phyloP scores from a whole-genome alignment of 2,888 invertebrate species.

The Brachyptera putata region DNA sequence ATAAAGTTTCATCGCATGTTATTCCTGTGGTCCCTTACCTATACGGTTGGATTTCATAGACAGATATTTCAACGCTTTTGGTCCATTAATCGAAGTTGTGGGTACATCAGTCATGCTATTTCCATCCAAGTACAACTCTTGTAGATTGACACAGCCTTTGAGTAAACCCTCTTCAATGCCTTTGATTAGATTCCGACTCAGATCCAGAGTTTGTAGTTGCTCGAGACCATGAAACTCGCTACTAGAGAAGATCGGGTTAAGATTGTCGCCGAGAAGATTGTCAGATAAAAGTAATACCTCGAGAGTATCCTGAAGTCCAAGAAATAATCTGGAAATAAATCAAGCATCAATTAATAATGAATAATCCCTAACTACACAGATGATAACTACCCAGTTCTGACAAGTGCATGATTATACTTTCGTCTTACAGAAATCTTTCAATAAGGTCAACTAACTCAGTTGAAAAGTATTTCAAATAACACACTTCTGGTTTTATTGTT shows the following conservation, averaged over 20 bases:
- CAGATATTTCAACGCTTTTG: constrained; percentile 65
- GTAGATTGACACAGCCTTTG: constrained; percentile 73
- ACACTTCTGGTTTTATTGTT: too few species aligned
- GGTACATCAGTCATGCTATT: constrained; percentile 76
- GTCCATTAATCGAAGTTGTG: constrained; percentile 75
- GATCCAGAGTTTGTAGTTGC: constrained; percentile 67
- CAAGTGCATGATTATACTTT: too few species aligned
- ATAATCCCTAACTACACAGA: too few species aligned
- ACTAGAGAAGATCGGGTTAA: constrained; percentile 87
- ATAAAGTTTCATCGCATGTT: too few species aligned
- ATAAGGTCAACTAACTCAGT: too few species aligned
- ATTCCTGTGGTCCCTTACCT: constrained; percentile 64
- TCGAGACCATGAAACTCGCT: constrained; percentile 75
- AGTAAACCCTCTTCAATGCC: constrained; percentile 82
- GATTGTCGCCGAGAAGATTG: constrained; percentile 82
- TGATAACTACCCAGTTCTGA: too few species aligned
- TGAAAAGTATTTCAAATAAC: too few species aligned
- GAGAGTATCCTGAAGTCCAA: constrained; percentile 61
- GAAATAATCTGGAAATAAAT: constrained; percentile 58
- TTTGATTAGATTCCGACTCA: constrained; percentile 75
- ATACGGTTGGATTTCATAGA: constrained; percentile 77
- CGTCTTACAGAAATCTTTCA: too few species aligned
- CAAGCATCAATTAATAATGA: too few species aligned
- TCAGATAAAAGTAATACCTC: constrained; percentile 68
- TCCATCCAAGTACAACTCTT: constrained; percentile 75